Percentiles rank a stretch among this genome's conserved stretches.
Conservation (phyloP, 2,888 invertebrate species). For the Chymomyza amoena region DNA sequence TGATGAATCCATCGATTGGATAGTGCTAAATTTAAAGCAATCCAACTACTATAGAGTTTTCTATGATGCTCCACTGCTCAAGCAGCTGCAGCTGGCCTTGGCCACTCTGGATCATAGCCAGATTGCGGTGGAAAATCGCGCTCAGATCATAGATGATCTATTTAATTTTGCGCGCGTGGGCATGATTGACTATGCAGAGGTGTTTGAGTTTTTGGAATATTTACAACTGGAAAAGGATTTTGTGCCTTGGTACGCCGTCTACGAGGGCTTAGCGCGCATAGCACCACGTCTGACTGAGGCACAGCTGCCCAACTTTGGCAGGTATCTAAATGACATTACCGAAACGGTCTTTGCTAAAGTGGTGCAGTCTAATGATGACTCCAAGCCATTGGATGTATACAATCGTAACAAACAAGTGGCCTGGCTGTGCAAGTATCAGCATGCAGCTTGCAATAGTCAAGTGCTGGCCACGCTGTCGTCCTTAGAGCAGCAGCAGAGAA, state of each 20-base stretch:
- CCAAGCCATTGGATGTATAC: slow-evolving; percentile 80
- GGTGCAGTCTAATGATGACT: slow-evolving; percentile 79
- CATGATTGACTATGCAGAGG: slow-evolving; percentile 78
- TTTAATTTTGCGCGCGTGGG: slow-evolving; percentile 83
- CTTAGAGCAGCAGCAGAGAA: background rate
- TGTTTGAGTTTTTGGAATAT: slow-evolving; percentile 84
- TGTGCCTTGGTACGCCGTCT: slow-evolving; percentile 88
- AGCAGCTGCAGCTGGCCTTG: slow-evolving; percentile 47
- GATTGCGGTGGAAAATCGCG: slow-evolving; percentile 82
- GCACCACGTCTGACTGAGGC: slow-evolving; percentile 50
- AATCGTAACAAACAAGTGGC: slow-evolving; percentile 82
- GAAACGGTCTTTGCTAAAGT: slow-evolving; percentile 79
- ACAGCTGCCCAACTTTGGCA: slow-evolving; percentile 52
- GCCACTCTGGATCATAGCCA: slow-evolving; percentile 39
- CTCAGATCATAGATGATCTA: slow-evolving; percentile 87
- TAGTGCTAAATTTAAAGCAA: slow-evolving; percentile 72
- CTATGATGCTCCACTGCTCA: slow-evolving; percentile 84
- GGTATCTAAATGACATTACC: slow-evolving; percentile 79
- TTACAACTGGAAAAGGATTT: slow-evolving; percentile 84
- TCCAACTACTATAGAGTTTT: slow-evolving; percentile 82
- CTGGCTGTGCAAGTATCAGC: slow-evolving; percentile 83
- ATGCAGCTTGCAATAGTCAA: slow-evolving; percentile 81
- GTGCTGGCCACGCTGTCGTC: slow-evolving; percentile 73
- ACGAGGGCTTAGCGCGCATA: slow-evolving; percentile 58
- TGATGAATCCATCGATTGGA: slow-evolving; percentile 59